Percentiles rank a stretch among this genome's conserved stretches.
Conservation (phyloP, 2,113 vertebrate species). For the Polypterus senegalus region DNA sequence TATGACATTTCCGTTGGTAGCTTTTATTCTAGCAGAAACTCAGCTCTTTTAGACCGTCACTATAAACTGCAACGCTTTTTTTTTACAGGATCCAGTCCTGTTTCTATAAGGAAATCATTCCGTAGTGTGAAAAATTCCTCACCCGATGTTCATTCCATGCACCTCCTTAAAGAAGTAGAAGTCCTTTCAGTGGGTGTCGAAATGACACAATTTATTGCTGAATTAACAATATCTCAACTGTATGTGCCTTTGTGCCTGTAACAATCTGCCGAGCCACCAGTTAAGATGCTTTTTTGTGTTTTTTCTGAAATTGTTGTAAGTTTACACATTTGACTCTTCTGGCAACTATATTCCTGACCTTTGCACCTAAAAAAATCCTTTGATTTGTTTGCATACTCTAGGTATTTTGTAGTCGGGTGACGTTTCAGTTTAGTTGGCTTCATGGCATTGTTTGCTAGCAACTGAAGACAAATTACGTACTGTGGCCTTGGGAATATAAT, state of each 20-base stretch:
- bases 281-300: constrained; percentile 4
- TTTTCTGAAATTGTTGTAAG: constrained; percentile 5
- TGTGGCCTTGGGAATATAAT: too few relatives aligned
- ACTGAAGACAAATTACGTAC: too few relatives aligned
- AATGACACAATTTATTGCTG: constrained; percentile 10
- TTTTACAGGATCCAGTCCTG: not conserved
- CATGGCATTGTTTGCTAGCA: too few relatives aligned
- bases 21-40: constrained; percentile 14
- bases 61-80: constrained; percentile 12
- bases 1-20: constrained; percentile 8
- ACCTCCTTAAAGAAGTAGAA: constrained; percentile 16
- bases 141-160: constrained; percentile 13
- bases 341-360: constrained; percentile 3
- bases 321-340: too few relatives aligned
- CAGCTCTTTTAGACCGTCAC: constrained; percentile 10
- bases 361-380: not conserved
- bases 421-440: too few relatives aligned
- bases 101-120: constrained; percentile 4
- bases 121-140: constrained; percentile 15
- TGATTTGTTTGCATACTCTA: constrained; percentile 8
- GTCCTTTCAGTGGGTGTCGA: constrained; percentile 10
- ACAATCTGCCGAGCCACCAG: constrained; percentile 7
- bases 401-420: too few relatives aligned
- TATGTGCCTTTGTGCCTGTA: constrained; percentile 5
- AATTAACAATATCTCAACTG: constrained; percentile 10